Evolutionary conservation across 2,113 vertebrate genomes (phyloP), one percentile per base, ranked within the genome.

Genomic region (Corythornis madagascariensis): DNA sequence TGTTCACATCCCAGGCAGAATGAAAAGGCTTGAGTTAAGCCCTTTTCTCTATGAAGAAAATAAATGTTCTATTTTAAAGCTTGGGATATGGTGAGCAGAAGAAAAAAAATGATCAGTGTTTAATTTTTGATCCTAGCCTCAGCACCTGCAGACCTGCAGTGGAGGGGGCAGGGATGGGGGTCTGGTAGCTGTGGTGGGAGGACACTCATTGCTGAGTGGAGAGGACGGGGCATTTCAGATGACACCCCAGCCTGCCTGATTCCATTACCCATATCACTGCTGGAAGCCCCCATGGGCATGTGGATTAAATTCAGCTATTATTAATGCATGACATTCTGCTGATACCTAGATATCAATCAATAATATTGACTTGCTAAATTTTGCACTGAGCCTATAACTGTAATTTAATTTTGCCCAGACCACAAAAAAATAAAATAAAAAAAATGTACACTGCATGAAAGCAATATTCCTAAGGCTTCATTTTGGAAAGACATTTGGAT

Each of bases 361-460:
- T 96, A 93, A 88, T 96, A 97, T 95, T 89, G 94, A 96, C 86
- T 90, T 86, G 66, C 84, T 74, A 88, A 60, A 92, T 94, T 94
- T 85, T 88, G 40, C 55, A 66, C 61, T 63, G 72, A 88, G 95
- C 84, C 70, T 31, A 76, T 92, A 93, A 92, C 87, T 94, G 29
- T 80, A 87, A 94, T 91, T 94, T 63, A 38, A 90, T 96, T 96
- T 95, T 82, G 15, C 48, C 50, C 70, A 55, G 84, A 72, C 17
- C 1, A 7, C 45, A 38, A 28, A 10, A 33, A 65, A 22, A 31
- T 43, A 35, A 45, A 2, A 17, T 21, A 33, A 50, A 22, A 16
- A 33, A 78, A 76, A 88, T 61, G 29, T 64, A 87, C 18, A 21
- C 70, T 86, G 65, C 86, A 93, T 89, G 86, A 94, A 96, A 88